A percentile compares a stretch with the other conserved stretches of the same genome.
Evolutionary conservation across 2,797 vertebrate species (phyloP).

Genomic region (Carcharodon carcharias): DNA sequence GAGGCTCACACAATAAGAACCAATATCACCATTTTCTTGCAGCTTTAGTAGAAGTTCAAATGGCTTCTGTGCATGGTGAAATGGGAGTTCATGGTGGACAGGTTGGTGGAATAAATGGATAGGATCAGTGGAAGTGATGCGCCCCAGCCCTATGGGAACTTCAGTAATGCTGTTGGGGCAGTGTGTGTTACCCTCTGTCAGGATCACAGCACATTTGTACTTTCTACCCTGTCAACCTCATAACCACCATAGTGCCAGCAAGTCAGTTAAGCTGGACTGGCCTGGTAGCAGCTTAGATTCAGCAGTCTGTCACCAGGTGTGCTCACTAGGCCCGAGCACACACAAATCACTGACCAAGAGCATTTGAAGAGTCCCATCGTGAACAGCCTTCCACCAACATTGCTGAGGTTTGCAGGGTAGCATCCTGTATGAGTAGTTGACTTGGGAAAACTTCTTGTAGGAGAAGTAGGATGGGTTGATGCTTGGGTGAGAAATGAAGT

Average conservation of each 20-base stretch:
- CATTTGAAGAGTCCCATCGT: not conserved
- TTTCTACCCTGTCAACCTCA: not conserved
- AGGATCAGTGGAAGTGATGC: not conserved
- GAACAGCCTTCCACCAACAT: not conserved
- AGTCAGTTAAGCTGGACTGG: not conserved
- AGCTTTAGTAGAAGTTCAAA: not conserved
- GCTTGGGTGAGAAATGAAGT: not conserved
- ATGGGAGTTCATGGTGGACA: not conserved
- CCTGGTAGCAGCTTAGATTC: not conserved
- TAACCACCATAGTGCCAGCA: not conserved
- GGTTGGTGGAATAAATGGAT: not conserved
- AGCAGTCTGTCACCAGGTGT: not conserved
- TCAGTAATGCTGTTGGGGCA: not conserved
- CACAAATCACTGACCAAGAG: too few species aligned
- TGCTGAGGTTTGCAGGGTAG: not conserved
- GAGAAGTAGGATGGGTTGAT: not conserved
- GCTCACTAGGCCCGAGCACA: not conserved
- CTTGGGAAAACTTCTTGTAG: not conserved
- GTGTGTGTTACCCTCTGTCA: not conserved
- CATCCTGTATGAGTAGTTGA: not conserved
- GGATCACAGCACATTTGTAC: not conserved
- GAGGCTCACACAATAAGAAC: not conserved
- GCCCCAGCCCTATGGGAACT: not conserved
- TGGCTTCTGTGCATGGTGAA: not conserved
- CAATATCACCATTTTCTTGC: not conserved